A percentile compares a stretch with the other conserved stretches of the same genome.
Evolutionary conservation across 2,888 invertebrate species (phyloP).

Genomic region (Apoda limacodes): DNA sequence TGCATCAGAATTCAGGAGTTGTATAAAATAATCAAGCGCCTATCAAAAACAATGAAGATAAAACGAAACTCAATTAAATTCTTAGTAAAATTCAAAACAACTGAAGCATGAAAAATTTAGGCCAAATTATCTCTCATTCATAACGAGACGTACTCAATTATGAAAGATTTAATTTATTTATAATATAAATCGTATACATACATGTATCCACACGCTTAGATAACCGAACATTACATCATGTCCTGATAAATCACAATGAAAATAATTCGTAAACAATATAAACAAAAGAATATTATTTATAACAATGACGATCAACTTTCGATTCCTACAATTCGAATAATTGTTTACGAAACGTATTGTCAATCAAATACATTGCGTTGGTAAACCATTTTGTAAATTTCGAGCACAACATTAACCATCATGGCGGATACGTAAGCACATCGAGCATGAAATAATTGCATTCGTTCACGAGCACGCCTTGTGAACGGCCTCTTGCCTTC

Average conservation of each 20-base stretch:
- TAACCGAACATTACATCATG: constrained; percentile 24
- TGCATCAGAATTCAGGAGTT: too few relatives aligned
- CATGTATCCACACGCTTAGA: too few relatives aligned
- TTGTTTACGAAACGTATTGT: too few relatives aligned
- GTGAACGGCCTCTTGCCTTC: constrained; percentile 38
- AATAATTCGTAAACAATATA: constrained; percentile 12
- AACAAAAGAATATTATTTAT: constrained; percentile 6
- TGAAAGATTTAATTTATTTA: constrained; percentile 24
- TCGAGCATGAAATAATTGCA: constrained; percentile 59
- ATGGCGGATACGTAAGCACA: constrained; percentile 49
- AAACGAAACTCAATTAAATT: too few relatives aligned
- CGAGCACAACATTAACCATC: constrained; percentile 27
- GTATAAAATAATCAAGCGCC: too few relatives aligned
- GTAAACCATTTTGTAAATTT: constrained; percentile 1
- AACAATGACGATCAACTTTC: constrained; percentile 1
- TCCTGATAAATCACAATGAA: constrained; percentile 19
- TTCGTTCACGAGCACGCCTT: constrained; percentile 50
- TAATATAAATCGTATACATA: too few relatives aligned
- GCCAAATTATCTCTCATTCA: constrained; percentile 38
- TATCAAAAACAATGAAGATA: too few relatives aligned
- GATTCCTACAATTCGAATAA: constrained; percentile 8
- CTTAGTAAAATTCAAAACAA: too few relatives aligned
- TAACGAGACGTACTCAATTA: constrained; percentile 25
- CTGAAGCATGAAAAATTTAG: too few relatives aligned
- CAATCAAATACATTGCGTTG: background rate